These are phyloP conservation scores for Agrotis puta DNA, from an alignment of 2,888 invertebrate species.

Conservation along the genomic window DNA sequence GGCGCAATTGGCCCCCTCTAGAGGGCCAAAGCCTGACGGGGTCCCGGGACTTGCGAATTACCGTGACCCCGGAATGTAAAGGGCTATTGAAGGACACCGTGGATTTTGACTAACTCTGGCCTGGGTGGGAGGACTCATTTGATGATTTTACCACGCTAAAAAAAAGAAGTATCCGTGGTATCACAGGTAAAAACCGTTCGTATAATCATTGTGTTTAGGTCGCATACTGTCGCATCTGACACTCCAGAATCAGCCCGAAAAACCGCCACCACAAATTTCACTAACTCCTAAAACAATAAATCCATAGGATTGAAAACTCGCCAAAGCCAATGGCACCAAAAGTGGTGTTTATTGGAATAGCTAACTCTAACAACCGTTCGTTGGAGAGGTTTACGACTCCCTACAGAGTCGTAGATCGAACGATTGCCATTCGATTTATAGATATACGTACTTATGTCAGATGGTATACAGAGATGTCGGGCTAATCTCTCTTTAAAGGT, in stretches of 20 bases:
- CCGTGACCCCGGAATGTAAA: too few species aligned
- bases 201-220: too few species aligned
- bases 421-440: conserved; percentile 18
- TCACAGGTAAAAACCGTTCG: too few species aligned
- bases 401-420: conserved; percentile 17
- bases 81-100: too few species aligned
- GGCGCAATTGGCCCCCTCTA: too few species aligned
- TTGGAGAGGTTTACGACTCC: conserved; percentile 28
- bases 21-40: too few species aligned
- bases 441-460: background rate
- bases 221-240: too few species aligned
- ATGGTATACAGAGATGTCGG: background rate
- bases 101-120: too few species aligned
- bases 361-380: conserved; percentile 6
- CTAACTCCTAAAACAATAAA: conserved; percentile 8
- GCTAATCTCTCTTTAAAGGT: conserved; percentile 1
- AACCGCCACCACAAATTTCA: background rate
- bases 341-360: conserved; percentile 14
- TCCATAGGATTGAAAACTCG: conserved; percentile 17
- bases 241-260: background rate
- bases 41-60: too few species aligned
- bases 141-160: too few species aligned
- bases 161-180: too few species aligned
- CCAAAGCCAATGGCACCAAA: conserved; percentile 4
- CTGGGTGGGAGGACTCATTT: too few species aligned